Conservation (phyloP, 2,113 vertebrate species). For the Pseudonaja textilis region DNA sequence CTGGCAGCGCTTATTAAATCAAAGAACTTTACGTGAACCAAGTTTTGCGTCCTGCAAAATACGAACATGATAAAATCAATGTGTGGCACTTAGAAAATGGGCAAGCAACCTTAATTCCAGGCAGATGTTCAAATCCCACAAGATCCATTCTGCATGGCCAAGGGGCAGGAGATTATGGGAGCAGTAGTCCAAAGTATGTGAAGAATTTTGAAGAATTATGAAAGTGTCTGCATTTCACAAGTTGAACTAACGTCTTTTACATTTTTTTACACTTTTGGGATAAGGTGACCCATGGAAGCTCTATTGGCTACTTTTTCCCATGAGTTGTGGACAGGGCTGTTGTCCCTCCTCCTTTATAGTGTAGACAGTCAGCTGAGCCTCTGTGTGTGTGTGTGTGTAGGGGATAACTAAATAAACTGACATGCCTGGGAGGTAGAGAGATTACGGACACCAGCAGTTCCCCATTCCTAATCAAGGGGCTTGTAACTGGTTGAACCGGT, state of each 20-base stretch:
- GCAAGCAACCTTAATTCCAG: not conserved
- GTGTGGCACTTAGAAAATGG: not conserved
- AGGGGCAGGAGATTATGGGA: not conserved
- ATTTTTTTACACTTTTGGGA: not conserved
- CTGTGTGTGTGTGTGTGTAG: not conserved
- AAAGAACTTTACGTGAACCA: not conserved
- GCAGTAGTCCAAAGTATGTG: not conserved
- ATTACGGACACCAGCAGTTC: not conserved
- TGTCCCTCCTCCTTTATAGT: not conserved
- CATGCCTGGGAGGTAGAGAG: slow-evolving; percentile 9
- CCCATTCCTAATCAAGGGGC: not conserved
- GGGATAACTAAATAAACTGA: not conserved
- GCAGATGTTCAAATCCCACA: not conserved
- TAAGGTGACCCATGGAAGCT: not conserved
- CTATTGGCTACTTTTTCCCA: not conserved
- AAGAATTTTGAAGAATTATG: not conserved
- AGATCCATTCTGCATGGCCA: not conserved
- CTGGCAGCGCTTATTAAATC: not conserved
- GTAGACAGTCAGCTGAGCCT: not conserved
- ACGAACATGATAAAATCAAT: not conserved
- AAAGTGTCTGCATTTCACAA: not conserved
- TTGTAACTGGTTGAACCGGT: not conserved
- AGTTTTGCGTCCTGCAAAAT: not conserved
- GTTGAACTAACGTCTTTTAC: not conserved
- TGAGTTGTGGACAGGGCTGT: not conserved